Evolutionary conservation across 2,888 invertebrate species (phyloP).

Genomic region (Lissonota sp.): DNA sequence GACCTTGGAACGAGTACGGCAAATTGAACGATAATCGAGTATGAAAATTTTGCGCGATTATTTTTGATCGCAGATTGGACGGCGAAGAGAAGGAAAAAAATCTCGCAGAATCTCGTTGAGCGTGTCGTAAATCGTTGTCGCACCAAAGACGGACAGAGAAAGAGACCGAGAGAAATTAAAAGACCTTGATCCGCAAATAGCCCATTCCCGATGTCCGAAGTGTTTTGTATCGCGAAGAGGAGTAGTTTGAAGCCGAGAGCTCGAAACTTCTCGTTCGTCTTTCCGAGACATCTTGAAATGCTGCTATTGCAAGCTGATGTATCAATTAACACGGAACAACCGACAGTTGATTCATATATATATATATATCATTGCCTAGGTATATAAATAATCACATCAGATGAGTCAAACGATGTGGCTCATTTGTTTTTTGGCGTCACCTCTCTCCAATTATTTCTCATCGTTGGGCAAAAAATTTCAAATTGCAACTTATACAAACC

Average conservation of each 20-base stretch:
- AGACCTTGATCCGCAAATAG: constrained; percentile 70
- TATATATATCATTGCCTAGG: too few relatives aligned
- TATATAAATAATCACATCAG: too few relatives aligned
- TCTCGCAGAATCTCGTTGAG: constrained; percentile 29
- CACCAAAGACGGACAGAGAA: constrained; percentile 40
- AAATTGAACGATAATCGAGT: too few relatives aligned
- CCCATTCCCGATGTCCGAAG: constrained; percentile 27
- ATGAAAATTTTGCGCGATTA: too few relatives aligned
- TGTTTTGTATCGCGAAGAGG: constrained; percentile 20
- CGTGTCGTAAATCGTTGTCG: constrained; percentile 61
- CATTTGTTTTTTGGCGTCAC: too few relatives aligned
- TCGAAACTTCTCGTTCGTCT: constrained; percentile 8
- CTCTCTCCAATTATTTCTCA: too few relatives aligned
- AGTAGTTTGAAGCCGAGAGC: constrained; percentile 5
- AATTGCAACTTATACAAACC: too few relatives aligned
- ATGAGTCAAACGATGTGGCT: too few relatives aligned
- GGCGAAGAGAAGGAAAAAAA: constrained; percentile 26
- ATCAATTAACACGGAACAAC: constrained; percentile 52
- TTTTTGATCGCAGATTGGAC: too few relatives aligned
- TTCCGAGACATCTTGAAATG: constrained; percentile 44
- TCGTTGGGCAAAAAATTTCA: too few relatives aligned
- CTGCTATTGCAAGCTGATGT: constrained; percentile 48
- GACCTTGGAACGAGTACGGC: too few relatives aligned
- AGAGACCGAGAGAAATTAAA: constrained; percentile 2
- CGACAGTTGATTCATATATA: not conserved